Conservation (phyloP, 2,113 vertebrate species). For the Leptobrachium ailaonicum region DNA sequence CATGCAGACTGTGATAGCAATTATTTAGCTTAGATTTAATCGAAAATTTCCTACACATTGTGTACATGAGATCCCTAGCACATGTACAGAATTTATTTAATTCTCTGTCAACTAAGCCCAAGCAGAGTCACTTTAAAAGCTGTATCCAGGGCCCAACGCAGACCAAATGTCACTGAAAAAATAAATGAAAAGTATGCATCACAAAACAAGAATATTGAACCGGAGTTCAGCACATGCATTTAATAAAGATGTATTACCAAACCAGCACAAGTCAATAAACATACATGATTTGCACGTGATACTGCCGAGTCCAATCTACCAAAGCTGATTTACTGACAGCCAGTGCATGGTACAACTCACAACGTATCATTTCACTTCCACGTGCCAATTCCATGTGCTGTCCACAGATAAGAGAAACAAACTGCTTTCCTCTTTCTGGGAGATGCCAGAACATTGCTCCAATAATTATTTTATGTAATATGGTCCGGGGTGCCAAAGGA, state of each 20-base stretch:
- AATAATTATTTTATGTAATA: constrained; percentile 46
- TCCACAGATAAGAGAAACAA: constrained; percentile 55
- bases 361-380: constrained; percentile 42
- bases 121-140: no score
- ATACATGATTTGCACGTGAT: constrained; percentile 57
- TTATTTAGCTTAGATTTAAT: no score
- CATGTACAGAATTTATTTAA: no score
- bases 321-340: constrained; percentile 60
- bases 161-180: no score
- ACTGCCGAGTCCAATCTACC: constrained; percentile 53
- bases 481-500: constrained; percentile 25
- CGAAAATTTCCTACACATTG: no score
- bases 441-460: constrained; percentile 41
- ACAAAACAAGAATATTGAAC: no score
- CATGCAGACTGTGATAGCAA: no score
- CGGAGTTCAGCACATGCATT: no score
- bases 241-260: constrained; percentile 37
- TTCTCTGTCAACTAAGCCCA: no score
- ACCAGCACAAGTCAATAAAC: constrained; percentile 61
- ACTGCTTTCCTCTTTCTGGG: constrained; percentile 19
- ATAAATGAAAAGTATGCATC: no score
- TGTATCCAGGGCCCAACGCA: no score
- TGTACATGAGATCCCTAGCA: no score
- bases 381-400: constrained; percentile 45
- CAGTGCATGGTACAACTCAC: constrained; percentile 40